A percentile compares a stretch with the other conserved stretches of the same genome.
Conservation (phyloP, 1,140 invertebrate genomes). For the Holotrichia oblita region DNA sequence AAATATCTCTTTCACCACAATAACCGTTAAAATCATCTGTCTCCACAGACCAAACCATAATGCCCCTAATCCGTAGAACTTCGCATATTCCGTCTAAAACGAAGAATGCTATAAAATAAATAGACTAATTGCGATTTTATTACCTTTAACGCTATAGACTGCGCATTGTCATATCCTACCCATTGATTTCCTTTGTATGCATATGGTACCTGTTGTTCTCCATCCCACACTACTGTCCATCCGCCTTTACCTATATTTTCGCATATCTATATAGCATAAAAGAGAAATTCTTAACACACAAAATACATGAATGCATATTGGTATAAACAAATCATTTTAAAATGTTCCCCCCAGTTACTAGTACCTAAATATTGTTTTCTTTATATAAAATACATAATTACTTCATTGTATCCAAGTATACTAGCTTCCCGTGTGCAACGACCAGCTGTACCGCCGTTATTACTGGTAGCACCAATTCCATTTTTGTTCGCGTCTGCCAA, state of each 20-base stretch:
- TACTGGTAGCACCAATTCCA: constrained; percentile 64
- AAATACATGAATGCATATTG: no score
- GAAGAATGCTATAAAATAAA: not conserved
- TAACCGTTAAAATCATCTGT: constrained; percentile 74
- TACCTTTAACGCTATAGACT: constrained; percentile 66
- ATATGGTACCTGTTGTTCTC: constrained; percentile 70
- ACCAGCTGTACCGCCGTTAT: constrained; percentile 69
- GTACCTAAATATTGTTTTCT: no score
- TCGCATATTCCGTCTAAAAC: constrained; percentile 52
- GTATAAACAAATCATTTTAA: no score
- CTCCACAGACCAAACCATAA: constrained; percentile 80
- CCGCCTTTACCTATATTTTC: constrained; percentile 51
- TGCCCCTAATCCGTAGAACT: constrained; percentile 65
- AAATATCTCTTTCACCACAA: constrained; percentile 68
- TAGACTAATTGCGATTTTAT: not conserved
- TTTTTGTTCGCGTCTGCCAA: constrained; percentile 63
- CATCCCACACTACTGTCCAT: constrained; percentile 66
- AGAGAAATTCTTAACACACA: not conserved
- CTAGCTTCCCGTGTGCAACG: constrained; percentile 76
- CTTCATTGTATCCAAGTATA: constrained; percentile 81
- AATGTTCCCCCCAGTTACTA: no score
- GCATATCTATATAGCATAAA: constrained; percentile 57
- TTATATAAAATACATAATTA: constrained; percentile 49
- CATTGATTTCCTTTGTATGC: constrained; percentile 72
- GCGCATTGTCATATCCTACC: constrained; percentile 78